These are phyloP conservation scores for Aspidiotus rigidus DNA, from an alignment of 2,888 invertebrate species.

Conservation along the genomic window DNA sequence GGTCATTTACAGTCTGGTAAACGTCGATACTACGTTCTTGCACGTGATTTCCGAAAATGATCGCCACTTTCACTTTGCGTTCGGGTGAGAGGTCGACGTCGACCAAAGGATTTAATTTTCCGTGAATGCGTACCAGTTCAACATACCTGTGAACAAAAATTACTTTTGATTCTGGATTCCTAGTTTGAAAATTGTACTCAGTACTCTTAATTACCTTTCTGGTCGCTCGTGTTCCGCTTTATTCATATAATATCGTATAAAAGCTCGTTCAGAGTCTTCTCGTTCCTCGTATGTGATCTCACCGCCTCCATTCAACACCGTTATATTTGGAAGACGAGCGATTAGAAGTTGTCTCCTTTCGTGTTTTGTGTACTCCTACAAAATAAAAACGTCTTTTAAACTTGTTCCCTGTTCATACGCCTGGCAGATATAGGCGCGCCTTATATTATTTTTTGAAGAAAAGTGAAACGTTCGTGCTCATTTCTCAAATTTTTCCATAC, in stretches of 20 bases:
- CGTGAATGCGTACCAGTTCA: conserved; percentile 74
- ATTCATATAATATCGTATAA: conserved; percentile 85
- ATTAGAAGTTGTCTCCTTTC: conserved; percentile 78
- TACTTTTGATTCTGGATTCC: background rate
- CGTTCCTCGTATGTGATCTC: conserved; percentile 73
- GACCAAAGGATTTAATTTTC: conserved; percentile 80
- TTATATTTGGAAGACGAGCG: conserved; percentile 75
- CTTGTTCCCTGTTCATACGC: too few relatives aligned
- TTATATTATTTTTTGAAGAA: too few relatives aligned
- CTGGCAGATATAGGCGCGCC: too few relatives aligned
- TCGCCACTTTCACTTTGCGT: conserved; percentile 73
- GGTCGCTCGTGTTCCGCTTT: conserved; percentile 74
- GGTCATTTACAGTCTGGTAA: conserved; percentile 57
- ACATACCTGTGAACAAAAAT: conserved; percentile 53
- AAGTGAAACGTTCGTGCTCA: too few relatives aligned
- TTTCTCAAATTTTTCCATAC: too few relatives aligned
- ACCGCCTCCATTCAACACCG: conserved; percentile 81
- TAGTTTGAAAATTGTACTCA: too few relatives aligned
- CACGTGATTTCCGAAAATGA: conserved; percentile 57
- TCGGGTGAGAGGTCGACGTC: conserved; percentile 78
- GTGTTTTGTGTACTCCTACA: conserved; percentile 74
- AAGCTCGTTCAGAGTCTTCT: conserved; percentile 85
- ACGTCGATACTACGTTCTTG: conserved; percentile 59
- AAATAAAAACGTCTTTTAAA: background rate
- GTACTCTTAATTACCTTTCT: conserved; percentile 51